Percentiles rank a stretch among this genome's conserved stretches.
phyloP scores from a whole-genome alignment of 2,797 vertebrate species.

The Heliangelus exortis region DNA sequence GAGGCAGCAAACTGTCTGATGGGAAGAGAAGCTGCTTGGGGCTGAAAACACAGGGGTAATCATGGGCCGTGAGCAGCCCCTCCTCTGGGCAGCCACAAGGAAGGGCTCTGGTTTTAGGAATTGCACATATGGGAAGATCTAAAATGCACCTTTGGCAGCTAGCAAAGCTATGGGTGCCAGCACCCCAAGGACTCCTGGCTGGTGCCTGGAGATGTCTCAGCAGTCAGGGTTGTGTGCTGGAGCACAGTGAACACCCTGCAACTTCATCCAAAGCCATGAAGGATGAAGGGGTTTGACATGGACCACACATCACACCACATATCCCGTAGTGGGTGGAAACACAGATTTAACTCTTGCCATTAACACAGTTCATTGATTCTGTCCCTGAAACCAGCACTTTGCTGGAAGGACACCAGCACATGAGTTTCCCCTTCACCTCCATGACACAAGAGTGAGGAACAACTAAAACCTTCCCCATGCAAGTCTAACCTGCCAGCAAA shows the following conservation, averaged over 20 bases:
- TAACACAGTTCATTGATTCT: background rate
- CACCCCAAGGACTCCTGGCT: rapidly evolving
- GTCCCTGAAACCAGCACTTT: background rate
- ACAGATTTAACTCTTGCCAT: rapidly evolving
- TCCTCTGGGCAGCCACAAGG: rapidly evolving
- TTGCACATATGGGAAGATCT: background rate
- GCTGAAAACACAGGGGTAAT: background rate
- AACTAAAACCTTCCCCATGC: background rate
- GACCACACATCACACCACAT: background rate
- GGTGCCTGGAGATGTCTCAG: rapidly evolving
- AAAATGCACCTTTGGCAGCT: background rate
- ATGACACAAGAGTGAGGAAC: background rate
- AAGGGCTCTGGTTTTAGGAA: background rate
- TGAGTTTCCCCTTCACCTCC: background rate
- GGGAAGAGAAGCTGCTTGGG: background rate
- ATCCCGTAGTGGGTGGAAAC: rapidly evolving
- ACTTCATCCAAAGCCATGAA: background rate
- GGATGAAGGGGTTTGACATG: background rate
- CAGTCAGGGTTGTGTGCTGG: background rate
- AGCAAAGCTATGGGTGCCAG: background rate
- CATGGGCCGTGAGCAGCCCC: rapidly evolving
- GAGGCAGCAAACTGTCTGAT: background rate
- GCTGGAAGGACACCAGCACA: rapidly evolving
- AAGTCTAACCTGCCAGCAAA: background rate
- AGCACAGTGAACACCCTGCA: background rate